A percentile compares a stretch with the other conserved stretches of the same genome.
These are phyloP conservation scores for Bujurquina vittata DNA, from an alignment of 2,113 vertebrate species.

Conservation along the genomic window DNA sequence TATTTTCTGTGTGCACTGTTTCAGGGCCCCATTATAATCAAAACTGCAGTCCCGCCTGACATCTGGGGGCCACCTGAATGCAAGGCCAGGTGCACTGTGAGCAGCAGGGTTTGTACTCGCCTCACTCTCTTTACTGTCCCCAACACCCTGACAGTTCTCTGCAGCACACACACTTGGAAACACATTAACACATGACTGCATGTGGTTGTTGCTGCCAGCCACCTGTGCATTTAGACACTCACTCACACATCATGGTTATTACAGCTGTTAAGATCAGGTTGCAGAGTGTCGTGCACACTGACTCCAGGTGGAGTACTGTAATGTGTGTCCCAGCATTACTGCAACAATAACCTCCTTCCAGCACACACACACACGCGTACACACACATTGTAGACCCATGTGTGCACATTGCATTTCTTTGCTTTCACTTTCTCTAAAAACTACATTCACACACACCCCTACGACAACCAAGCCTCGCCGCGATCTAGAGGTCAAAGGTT, in stretches of 20 bases:
- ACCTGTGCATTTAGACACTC: conserved; percentile 32
- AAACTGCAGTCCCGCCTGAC: background rate
- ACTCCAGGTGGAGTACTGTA: conserved; percentile 48
- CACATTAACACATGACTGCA: conserved; percentile 43
- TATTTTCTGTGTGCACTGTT: conserved; percentile 1
- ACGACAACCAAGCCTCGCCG: conserved; percentile 26
- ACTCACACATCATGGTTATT: conserved; percentile 4
- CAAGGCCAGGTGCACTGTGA: conserved; percentile 45
- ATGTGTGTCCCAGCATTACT: conserved; percentile 13
- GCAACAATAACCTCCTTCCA: conserved; percentile 7
- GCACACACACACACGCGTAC: background rate
- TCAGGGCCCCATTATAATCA: conserved; percentile 8
- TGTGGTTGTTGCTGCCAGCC: conserved; percentile 2
- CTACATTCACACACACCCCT: conserved; percentile 56
- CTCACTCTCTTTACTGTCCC: conserved; percentile 39
- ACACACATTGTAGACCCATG: background rate
- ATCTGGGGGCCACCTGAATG: background rate
- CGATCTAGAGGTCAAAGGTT: conserved; percentile 65
- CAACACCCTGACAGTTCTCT: conserved; percentile 19
- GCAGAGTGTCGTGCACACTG: conserved; percentile 44
- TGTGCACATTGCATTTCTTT: conserved; percentile 30
- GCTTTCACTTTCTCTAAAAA: conserved; percentile 40
- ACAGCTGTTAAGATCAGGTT: conserved; percentile 57
- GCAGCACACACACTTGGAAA: conserved; percentile 9
- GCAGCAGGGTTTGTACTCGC: conserved; percentile 39